phyloP scores from a whole-genome alignment of 2,888 invertebrate species.

The Alitta virens region DNA sequence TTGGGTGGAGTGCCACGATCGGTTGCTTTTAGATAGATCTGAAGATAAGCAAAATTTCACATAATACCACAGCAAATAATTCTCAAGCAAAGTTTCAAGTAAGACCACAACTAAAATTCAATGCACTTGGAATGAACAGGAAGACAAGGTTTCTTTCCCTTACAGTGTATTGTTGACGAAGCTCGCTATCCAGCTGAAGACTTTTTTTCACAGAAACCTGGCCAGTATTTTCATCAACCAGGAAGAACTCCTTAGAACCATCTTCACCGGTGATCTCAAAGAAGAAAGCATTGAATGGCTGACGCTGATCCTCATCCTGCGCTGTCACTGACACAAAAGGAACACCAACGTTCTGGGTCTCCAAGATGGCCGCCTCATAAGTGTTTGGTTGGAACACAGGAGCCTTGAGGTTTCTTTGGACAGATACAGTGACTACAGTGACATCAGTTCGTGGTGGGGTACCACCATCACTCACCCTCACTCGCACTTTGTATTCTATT shows the following conservation, averaged over 20 bases:
- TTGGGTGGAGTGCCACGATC: conserved; percentile 43
- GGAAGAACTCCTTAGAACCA: conserved; percentile 26
- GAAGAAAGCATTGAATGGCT: conserved; percentile 31
- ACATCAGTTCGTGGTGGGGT: conserved; percentile 30
- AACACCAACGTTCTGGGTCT: conserved; percentile 38
- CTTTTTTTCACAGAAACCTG: conserved; percentile 25
- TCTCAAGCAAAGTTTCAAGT: too few relatives aligned
- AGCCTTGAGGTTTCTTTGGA: conserved; percentile 33
- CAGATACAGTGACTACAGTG: conserved; percentile 32
- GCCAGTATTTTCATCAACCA: conserved; percentile 21
- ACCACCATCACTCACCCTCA: conserved; percentile 39
- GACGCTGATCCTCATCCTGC: conserved; percentile 35
- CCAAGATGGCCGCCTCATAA: conserved; percentile 33
- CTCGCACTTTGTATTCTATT: conserved; percentile 30
- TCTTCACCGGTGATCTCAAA: conserved; percentile 32
- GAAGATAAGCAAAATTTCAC: too few relatives aligned
- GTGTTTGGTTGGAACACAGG: conserved; percentile 20
- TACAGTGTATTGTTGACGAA: conserved; percentile 14
- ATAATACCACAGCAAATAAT: too few relatives aligned
- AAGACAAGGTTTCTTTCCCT: not conserved
- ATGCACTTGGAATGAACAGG: too few relatives aligned
- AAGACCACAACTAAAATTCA: too few relatives aligned
- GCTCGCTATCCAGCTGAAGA: conserved; percentile 32
- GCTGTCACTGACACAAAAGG: conserved; percentile 29
- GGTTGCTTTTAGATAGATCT: conserved; percentile 28